phyloP scores from a whole-genome alignment of 2,113 vertebrate genomes.

The Notothenia coriiceps region DNA sequence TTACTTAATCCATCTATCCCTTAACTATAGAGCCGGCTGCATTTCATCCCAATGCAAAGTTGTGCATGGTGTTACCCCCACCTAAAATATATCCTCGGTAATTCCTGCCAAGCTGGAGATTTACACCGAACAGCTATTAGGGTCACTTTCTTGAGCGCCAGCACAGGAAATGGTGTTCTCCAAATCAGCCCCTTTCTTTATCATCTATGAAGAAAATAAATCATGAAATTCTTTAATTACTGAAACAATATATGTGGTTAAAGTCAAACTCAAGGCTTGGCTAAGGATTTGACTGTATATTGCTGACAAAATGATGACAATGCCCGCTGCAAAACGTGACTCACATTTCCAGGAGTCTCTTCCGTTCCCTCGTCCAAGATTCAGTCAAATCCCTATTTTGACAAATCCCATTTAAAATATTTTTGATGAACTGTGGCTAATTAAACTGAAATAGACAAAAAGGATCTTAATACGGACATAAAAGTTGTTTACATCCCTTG shows the following conservation, averaged over 20 bases:
- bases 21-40: slow-evolving; percentile 67
- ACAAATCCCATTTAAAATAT: slow-evolving; percentile 68
- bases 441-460: slow-evolving; percentile 71
- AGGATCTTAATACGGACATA: slow-evolving; percentile 49
- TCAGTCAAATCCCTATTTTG: slow-evolving; percentile 68
- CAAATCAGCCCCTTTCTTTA: slow-evolving; percentile 45
- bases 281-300: slow-evolving; percentile 37
- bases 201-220: slow-evolving; percentile 1
- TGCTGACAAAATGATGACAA: slow-evolving; percentile 49
- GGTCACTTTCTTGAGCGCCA: slow-evolving; percentile 69
- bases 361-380: slow-evolving; percentile 64
- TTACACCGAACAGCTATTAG: slow-evolving; percentile 77
- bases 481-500: slow-evolving; percentile 60
- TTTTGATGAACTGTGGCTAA: slow-evolving; percentile 66
- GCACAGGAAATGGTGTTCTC: slow-evolving; percentile 49
- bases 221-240: slow-evolving; percentile 22
- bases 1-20: slow-evolving; percentile 85
- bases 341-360: slow-evolving; percentile 61
- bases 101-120: slow-evolving; percentile 80
- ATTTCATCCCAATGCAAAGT: slow-evolving; percentile 75
- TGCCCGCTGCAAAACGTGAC: slow-evolving; percentile 57
- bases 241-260: slow-evolving; percentile 32
- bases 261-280: slow-evolving; percentile 39
- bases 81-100: slow-evolving; percentile 68
- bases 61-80: slow-evolving; percentile 51